Conservation (phyloP, 2,113 vertebrate species). For the Anas platyrhynchos region DNA sequence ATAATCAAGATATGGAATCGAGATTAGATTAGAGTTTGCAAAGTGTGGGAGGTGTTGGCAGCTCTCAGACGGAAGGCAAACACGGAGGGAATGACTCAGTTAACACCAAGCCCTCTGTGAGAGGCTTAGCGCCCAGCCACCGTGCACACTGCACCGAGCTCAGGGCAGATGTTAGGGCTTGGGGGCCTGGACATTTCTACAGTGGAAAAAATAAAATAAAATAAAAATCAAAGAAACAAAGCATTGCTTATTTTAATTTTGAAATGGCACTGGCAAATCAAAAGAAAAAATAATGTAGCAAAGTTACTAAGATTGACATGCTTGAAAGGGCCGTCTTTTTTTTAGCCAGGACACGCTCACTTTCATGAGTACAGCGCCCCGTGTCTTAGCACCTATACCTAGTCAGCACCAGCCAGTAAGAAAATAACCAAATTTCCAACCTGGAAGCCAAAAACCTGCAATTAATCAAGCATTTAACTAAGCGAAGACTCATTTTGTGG, state of each 20-base stretch:
- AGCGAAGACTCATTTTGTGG: not conserved
- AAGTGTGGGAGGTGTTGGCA: constrained; percentile 21
- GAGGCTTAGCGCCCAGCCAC: not conserved
- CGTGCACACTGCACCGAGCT: not conserved
- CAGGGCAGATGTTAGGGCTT: not conserved
- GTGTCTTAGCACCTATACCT: not conserved
- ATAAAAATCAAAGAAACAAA: not conserved
- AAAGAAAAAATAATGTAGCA: not conserved
- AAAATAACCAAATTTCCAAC: not conserved
- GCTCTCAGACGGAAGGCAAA: not conserved
- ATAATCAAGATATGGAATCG: not conserved
- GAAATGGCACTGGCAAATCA: not conserved
- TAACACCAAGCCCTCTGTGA: not conserved
- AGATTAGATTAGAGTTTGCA: not conserved
- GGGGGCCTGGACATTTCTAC: not conserved
- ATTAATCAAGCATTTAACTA: not conserved
- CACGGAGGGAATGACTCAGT: not conserved
- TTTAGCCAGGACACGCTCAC: not conserved
- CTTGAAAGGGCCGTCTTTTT: not conserved
- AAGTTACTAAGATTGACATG: not conserved
- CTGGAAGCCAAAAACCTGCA: not conserved
- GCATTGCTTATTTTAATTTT: not conserved
- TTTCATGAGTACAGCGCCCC: not conserved
- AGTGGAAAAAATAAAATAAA: not conserved
- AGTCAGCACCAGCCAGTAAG: not conserved